phyloP scores from a whole-genome alignment of 2,113 vertebrate species.

The Solea solea region DNA sequence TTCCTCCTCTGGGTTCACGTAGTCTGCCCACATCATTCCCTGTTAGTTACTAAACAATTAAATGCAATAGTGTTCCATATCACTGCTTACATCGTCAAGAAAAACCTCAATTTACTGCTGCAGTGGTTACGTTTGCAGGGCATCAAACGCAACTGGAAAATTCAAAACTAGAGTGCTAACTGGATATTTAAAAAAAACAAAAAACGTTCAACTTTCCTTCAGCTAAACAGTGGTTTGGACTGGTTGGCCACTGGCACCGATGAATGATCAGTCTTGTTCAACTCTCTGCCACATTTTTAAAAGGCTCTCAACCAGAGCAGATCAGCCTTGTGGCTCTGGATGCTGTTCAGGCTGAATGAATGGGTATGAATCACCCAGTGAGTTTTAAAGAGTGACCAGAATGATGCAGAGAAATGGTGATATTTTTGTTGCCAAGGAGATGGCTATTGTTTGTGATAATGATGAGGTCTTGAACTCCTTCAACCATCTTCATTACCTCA shows the following conservation, averaged over 20 bases:
- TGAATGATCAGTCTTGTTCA: constrained; percentile 48
- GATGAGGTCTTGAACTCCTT: constrained; percentile 39
- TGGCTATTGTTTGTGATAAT: constrained; percentile 62
- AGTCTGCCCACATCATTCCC: constrained; percentile 2
- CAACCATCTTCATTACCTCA: constrained; percentile 34
- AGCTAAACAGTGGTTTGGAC: constrained; percentile 32
- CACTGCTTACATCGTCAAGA: not conserved
- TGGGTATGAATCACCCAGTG: constrained; percentile 57
- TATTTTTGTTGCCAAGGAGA: constrained; percentile 55
- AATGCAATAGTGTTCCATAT: not conserved
- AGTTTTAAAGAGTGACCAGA: constrained; percentile 40
- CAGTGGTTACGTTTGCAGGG: constrained; percentile 18
- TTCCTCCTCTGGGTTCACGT: constrained; percentile 15
- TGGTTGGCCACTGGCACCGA: constrained; percentile 42
- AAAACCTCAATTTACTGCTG: not conserved
- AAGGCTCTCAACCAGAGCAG: constrained; percentile 33
- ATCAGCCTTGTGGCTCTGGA: constrained; percentile 61
- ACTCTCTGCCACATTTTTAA: constrained; percentile 54
- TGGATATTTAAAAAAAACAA: constrained; percentile 19
- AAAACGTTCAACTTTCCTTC: constrained; percentile 22
- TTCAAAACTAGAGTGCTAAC: constrained; percentile 38
- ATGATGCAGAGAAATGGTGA: constrained; percentile 29
- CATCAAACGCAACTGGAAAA: constrained; percentile 16
- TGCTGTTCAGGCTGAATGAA: constrained; percentile 42
- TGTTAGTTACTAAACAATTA: constrained; percentile 13